Conservation (phyloP, 2,797 vertebrate genomes). For the Epinephelus malabaricus region DNA sequence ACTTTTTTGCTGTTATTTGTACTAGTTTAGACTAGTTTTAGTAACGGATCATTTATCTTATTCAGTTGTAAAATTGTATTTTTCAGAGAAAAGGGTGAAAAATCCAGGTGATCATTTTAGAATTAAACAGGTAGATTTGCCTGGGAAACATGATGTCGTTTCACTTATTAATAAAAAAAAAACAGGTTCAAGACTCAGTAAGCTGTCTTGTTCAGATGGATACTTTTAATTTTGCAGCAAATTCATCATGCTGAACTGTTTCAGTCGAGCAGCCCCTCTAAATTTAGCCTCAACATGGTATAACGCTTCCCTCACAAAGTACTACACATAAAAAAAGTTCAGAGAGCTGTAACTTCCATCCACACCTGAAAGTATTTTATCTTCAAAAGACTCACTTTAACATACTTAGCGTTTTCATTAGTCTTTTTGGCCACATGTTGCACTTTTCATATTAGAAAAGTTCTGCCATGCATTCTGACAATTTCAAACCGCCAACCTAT, state of each 20-base stretch:
- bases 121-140: background rate
- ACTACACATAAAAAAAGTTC: background rate
- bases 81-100: background rate
- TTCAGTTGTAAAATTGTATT: background rate
- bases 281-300: background rate
- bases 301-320: background rate
- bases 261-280: background rate
- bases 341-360: constrained; percentile 14
- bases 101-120: background rate
- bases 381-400: constrained; percentile 39
- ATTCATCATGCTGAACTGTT: background rate
- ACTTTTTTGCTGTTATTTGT: background rate
- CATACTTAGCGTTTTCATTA: constrained; percentile 43
- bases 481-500: constrained; percentile 69
- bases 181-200: background rate
- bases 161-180: background rate
- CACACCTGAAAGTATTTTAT: constrained; percentile 58
- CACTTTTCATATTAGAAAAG: constrained; percentile 48
- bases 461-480: constrained; percentile 53
- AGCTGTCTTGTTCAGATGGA: background rate
- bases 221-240: background rate
- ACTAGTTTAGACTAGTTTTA: background rate
- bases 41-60: too few species aligned
- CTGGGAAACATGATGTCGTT: background rate
- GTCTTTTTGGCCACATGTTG: constrained; percentile 39